phyloP scores from a whole-genome alignment of 2,113 vertebrate species.

The Emberiza fucata region DNA sequence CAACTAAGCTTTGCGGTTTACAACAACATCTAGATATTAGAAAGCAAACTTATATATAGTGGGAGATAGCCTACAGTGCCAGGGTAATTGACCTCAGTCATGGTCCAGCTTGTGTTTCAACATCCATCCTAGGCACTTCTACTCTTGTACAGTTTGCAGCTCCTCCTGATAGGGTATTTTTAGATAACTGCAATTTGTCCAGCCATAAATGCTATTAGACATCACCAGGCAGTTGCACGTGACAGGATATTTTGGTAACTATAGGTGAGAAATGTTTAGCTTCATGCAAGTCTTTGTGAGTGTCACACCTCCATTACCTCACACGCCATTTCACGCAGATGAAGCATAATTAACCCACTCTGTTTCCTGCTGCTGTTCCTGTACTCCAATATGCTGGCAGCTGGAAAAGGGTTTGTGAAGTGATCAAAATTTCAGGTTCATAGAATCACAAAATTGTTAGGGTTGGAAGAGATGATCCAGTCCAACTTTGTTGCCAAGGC shows the following conservation, averaged over 20 bases:
- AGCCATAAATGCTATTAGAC: neutral
- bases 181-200: neutral
- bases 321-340: neutral
- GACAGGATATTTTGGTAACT: neutral
- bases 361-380: neutral
- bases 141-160: neutral
- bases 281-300: neutral
- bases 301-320: constrained; percentile 19
- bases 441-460: neutral
- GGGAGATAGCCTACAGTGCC: neutral
- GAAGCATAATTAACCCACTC: neutral
- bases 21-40: neutral
- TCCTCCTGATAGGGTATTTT: neutral
- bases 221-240: accelerated
- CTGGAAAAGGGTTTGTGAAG: neutral
- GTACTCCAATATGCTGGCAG: neutral
- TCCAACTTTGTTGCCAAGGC: neutral
- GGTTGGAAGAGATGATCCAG: neutral
- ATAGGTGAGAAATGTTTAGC: neutral
- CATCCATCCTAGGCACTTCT: neutral
- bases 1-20: neutral
- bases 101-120: neutral
- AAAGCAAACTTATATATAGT: neutral
- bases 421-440: neutral
- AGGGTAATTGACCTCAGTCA: neutral